Evolutionary conservation across 2,888 invertebrate species (phyloP).

Genomic region (Calameuta filiformis): DNA sequence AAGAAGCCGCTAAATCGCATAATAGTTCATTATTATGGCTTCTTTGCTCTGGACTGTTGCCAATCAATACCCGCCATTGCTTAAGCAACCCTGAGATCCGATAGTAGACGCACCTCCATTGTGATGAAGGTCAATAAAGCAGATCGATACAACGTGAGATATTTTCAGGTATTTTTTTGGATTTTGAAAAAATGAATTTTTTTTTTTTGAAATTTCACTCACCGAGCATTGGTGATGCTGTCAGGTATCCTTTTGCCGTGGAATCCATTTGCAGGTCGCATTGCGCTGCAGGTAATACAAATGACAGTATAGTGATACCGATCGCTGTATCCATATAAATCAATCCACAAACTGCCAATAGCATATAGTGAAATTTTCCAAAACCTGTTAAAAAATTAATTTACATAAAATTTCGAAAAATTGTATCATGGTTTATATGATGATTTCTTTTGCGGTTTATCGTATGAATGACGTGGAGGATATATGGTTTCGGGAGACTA

Average conservation of each 20-base stretch:
- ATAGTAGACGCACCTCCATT: not conserved
- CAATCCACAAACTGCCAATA: constrained; percentile 68
- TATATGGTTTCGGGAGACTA: not conserved
- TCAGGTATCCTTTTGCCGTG: constrained; percentile 64
- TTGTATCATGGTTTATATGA: not conserved
- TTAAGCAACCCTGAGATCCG: not conserved
- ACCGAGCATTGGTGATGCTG: constrained; percentile 66
- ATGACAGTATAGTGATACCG: constrained; percentile 68
- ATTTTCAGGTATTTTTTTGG: too few relatives aligned
- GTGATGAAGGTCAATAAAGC: too few relatives aligned
- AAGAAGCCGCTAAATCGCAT: constrained; percentile 26
- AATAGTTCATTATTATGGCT: constrained; percentile 21
- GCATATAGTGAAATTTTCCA: constrained; percentile 68
- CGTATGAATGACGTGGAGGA: too few relatives aligned
- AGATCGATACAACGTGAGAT: too few relatives aligned
- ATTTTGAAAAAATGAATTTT: not conserved
- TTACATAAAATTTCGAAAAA: not conserved
- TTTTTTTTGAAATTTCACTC: constrained; percentile 8
- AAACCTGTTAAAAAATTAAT: constrained; percentile 58
- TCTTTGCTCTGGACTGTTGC: constrained; percentile 18
- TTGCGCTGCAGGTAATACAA: constrained; percentile 69
- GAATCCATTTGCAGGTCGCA: constrained; percentile 66
- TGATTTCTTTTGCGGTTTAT: not conserved
- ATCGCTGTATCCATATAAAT: constrained; percentile 71
- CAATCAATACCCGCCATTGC: constrained; percentile 19